Evolutionary conservation across 2,113 vertebrate species (phyloP).

Genomic region (Gnathonemus longibarbis): DNA sequence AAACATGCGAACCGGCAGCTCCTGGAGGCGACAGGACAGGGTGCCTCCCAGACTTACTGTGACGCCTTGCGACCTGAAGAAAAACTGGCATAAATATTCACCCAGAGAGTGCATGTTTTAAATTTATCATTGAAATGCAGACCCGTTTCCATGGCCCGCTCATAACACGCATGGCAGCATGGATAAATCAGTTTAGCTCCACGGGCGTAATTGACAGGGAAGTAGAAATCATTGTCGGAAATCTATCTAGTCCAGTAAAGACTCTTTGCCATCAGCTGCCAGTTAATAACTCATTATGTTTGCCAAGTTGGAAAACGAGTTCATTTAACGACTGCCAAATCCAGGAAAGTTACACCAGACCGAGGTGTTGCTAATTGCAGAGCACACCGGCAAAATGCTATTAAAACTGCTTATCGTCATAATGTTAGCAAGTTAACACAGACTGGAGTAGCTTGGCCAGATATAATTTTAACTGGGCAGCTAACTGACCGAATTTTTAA

Average conservation of each 20-base stretch:
- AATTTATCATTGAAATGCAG: neutral
- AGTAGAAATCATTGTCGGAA: neutral
- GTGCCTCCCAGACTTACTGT: neutral
- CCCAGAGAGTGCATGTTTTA: neutral
- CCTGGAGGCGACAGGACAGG: neutral
- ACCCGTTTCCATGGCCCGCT: neutral
- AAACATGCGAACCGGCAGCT: neutral
- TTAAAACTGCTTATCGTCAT: neutral
- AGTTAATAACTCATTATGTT: neutral
- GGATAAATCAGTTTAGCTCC: neutral
- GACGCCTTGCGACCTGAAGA: neutral
- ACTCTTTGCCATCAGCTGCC: neutral
- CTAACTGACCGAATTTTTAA: neutral
- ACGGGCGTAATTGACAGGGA: conserved; percentile 1
- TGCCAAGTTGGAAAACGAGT: neutral
- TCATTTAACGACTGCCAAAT: conserved; percentile 5
- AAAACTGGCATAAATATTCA: neutral
- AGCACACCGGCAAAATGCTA: neutral
- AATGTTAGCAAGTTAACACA: neutral
- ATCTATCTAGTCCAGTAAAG: conserved; percentile 8
- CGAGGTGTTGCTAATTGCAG: neutral
- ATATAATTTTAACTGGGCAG: neutral
- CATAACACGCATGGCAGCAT: neutral
- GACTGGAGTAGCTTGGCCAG: neutral
- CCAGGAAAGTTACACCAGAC: neutral